phyloP scores from a whole-genome alignment of 2,888 invertebrate species.

The Trichogramma evanescens region DNA sequence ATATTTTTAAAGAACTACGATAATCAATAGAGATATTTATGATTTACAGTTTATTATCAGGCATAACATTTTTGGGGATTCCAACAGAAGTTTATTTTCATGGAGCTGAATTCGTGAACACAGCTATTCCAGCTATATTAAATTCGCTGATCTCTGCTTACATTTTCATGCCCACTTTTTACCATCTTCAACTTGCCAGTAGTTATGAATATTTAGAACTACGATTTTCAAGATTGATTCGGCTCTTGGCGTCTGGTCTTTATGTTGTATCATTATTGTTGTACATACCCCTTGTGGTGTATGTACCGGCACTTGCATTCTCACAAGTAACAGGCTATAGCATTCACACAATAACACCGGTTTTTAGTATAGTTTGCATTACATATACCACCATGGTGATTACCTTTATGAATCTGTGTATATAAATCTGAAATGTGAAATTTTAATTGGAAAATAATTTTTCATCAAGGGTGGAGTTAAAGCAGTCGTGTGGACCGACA shows the following conservation, averaged over 20 bases:
- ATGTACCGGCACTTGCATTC: constrained; percentile 64
- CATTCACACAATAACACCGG: constrained; percentile 59
- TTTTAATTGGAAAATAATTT: background rate
- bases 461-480: constrained; percentile 51
- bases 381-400: constrained; percentile 66
- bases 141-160: constrained; percentile 36
- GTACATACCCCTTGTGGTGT: constrained; percentile 61
- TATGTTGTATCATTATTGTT: constrained; percentile 56
- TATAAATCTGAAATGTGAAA: background rate
- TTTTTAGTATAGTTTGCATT: constrained; percentile 65
- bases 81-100: constrained; percentile 69
- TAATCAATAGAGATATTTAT: background rate
- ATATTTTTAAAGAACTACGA: background rate
- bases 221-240: constrained; percentile 56
- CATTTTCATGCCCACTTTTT: constrained; percentile 60
- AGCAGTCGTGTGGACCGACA: constrained; percentile 62
- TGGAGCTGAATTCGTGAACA: constrained; percentile 60
- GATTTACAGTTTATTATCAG: constrained; percentile 51
- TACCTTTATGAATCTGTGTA: constrained; percentile 25
- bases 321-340: constrained; percentile 65
- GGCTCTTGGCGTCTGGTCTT: constrained; percentile 56
- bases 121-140: constrained; percentile 45
- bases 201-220: constrained; percentile 64
- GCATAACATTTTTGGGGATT: constrained; percentile 66
- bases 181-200: constrained; percentile 62